These are phyloP conservation scores for Pipra filicauda DNA, from an alignment of 2,113 vertebrate genomes.

Conservation along the genomic window DNA sequence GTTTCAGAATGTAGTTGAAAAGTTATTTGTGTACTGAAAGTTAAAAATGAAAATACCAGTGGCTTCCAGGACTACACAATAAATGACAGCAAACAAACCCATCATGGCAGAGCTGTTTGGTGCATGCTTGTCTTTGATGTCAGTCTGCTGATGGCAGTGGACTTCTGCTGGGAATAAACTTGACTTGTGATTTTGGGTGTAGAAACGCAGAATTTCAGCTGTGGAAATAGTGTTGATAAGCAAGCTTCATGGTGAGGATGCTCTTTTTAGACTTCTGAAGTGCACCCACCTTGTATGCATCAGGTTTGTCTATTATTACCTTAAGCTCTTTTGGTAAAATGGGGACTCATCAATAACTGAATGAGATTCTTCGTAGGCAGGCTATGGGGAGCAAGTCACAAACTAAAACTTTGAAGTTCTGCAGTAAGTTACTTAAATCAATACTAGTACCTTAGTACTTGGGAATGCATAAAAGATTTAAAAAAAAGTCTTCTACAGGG, in stretches of 20 bases:
- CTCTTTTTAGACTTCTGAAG: background rate
- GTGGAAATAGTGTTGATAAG: background rate
- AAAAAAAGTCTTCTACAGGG: background rate
- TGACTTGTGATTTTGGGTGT: background rate
- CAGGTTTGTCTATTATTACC: background rate
- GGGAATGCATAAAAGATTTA: background rate
- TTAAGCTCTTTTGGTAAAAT: background rate
- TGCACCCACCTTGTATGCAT: background rate
- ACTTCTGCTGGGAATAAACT: background rate
- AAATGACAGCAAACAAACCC: background rate
- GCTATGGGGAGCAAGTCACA: background rate
- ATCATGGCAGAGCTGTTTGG: rapidly evolving
- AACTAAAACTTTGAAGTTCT: conserved; percentile 1
- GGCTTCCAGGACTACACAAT: background rate
- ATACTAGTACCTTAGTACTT: background rate
- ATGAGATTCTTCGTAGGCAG: background rate
- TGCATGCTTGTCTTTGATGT: background rate
- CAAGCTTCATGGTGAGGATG: background rate
- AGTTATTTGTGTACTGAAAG: background rate
- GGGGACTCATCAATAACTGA: background rate
- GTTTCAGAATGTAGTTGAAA: background rate
- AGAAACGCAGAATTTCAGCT: background rate
- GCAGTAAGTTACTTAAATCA: conserved; percentile 6
- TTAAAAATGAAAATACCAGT: background rate
- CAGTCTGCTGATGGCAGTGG: background rate